Evolutionary conservation across 2,113 vertebrate genomes (phyloP).

Genomic region (Python bivittatus): DNA sequence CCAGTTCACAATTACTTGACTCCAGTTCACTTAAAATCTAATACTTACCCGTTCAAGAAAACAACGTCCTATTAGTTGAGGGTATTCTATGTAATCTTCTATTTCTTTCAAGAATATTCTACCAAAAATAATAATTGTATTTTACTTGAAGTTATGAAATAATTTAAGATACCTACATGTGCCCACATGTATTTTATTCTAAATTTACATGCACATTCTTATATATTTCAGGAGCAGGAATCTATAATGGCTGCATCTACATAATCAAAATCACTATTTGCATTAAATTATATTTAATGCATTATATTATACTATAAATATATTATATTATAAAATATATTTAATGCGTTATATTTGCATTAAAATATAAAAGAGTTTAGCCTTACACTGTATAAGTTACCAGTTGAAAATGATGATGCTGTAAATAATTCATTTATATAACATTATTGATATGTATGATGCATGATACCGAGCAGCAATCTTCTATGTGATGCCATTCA

Average conservation of each 20-base stretch:
- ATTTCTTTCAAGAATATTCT: constrained; percentile 93
- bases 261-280: background rate
- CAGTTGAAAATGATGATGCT: background rate
- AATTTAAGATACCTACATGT: accelerated
- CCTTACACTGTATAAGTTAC: background rate
- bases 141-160: constrained; percentile 22
- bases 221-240: background rate
- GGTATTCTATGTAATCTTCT: constrained; percentile 87
- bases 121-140: constrained; percentile 28
- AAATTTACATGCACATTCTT: background rate
- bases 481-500: background rate
- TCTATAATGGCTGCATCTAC: background rate
- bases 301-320: no score
- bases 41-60: constrained; percentile 87
- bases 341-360: no score
- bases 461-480: background rate
- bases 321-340: no score
- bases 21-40: background rate
- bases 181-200: accelerated
- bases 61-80: constrained; percentile 90
- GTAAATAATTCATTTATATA: background rate
- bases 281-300: no score
- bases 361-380: background rate
- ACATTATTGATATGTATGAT: background rate
- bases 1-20: background rate